These are phyloP conservation scores for Cichlasoma orientale DNA, from an alignment of 2,797 vertebrate species.

Conservation along the genomic window DNA sequence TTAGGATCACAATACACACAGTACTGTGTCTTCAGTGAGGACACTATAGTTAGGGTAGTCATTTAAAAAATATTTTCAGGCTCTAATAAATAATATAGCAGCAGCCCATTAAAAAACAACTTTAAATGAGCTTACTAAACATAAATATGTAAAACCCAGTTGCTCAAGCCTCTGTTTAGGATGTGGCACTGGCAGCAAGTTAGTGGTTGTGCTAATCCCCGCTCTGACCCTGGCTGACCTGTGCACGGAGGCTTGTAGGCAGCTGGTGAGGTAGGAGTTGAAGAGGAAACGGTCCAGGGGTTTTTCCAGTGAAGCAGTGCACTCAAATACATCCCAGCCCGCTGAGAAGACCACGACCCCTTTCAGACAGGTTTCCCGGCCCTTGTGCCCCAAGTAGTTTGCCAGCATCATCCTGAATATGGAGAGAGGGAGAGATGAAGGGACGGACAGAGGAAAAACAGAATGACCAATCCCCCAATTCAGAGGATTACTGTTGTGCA, in stretches of 20 bases:
- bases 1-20: too few relatives aligned
- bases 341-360: slow-evolving; percentile 95
- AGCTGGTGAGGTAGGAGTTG: slow-evolving; percentile 99
- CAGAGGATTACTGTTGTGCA: slow-evolving; percentile 42
- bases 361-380: slow-evolving; percentile 89
- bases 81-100: not conserved
- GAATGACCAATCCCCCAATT: slow-evolving; percentile 48
- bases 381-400: slow-evolving; percentile 95
- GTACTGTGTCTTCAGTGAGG: too few relatives aligned
- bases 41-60: too few relatives aligned
- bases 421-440: slow-evolving; percentile 8
- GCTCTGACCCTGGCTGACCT: slow-evolving; percentile 79
- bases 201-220: slow-evolving; percentile 38
- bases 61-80: not conserved
- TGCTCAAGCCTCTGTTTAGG: not conserved
- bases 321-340: slow-evolving; percentile 98
- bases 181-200: slow-evolving; percentile 10
- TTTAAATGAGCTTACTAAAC: not conserved
- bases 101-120: not conserved
- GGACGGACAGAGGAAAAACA: slow-evolving; percentile 17
- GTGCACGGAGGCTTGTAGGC: slow-evolving; percentile 94
- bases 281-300: slow-evolving; percentile 97
- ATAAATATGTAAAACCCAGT: not conserved
- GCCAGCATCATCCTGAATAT: slow-evolving; percentile 93
- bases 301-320: slow-evolving; percentile 93